Evolutionary conservation across 2,888 invertebrate species (phyloP).

Genomic region (Caenorhabditis doughertyi): DNA sequence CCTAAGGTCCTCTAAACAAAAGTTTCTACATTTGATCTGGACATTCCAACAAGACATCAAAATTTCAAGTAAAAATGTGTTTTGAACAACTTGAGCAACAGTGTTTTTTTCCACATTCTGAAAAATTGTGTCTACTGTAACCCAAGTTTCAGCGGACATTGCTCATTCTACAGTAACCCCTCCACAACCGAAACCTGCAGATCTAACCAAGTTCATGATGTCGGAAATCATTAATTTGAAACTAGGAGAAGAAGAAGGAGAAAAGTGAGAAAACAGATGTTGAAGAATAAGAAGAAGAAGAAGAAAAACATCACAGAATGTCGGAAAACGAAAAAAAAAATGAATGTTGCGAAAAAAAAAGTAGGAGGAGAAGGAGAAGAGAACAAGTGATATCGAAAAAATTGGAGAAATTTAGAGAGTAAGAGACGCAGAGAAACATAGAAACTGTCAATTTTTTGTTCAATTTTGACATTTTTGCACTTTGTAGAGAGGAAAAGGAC

Average conservation of each 20-base stretch:
- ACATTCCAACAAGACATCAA: no score
- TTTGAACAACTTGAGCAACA: no score
- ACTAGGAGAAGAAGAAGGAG: background rate
- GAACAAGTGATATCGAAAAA: conserved; percentile 39
- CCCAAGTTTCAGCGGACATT: no score
- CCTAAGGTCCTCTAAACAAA: no score
- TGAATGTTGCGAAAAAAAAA: conserved; percentile 11
- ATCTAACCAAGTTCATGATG: background rate
- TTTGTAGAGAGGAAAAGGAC: background rate
- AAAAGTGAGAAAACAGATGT: conserved; percentile 45
- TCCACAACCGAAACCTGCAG: no score
- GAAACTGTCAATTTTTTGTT: background rate
- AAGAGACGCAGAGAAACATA: background rate
- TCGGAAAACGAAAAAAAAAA: background rate
- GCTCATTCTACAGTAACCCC: no score
- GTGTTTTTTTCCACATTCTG: no score
- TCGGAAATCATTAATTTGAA: background rate
- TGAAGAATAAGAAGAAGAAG: background rate
- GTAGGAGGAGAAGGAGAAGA: conserved; percentile 19
- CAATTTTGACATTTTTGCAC: background rate
- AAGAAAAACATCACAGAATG: background rate
- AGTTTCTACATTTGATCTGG: no score
- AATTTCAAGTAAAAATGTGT: no score
- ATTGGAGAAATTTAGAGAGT: no score
- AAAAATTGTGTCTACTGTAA: no score